Conservation (phyloP, 2,797 vertebrate genomes). For the Rhinogobio ventralis region DNA sequence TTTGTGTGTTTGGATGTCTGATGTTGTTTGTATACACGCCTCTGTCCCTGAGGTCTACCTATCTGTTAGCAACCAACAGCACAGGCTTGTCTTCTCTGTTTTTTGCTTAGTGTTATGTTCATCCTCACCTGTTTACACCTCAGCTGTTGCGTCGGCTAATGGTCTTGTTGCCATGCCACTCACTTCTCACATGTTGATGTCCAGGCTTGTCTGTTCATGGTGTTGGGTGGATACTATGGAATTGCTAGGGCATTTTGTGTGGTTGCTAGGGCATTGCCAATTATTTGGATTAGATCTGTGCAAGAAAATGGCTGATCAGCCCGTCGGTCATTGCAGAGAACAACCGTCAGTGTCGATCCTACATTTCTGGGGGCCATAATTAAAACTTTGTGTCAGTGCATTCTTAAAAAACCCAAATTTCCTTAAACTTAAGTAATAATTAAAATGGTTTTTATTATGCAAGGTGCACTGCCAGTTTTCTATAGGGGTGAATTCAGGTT, state of each 20-base stretch:
- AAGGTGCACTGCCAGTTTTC: too few relatives aligned
- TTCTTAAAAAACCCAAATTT: too few relatives aligned
- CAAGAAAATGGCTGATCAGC: background rate
- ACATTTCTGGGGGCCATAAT: too few relatives aligned
- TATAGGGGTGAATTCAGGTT: too few relatives aligned
- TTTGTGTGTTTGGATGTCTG: constrained; percentile 32
- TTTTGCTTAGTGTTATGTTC: background rate
- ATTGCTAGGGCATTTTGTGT: background rate
- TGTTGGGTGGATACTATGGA: background rate
- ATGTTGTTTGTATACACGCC: constrained; percentile 25
- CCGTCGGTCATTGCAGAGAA: too few relatives aligned
- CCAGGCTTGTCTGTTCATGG: background rate
- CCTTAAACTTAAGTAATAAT: too few relatives aligned
- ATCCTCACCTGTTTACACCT: constrained; percentile 8
- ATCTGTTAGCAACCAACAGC: constrained; percentile 40
- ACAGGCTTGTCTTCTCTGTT: constrained; percentile 1
- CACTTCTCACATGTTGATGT: constrained; percentile 2
- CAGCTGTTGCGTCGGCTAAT: background rate
- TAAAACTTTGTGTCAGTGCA: too few relatives aligned
- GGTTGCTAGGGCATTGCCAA: background rate
- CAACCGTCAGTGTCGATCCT: too few relatives aligned
- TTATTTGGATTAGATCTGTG: background rate
- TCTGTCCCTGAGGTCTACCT: constrained; percentile 41
- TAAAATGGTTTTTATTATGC: too few relatives aligned
- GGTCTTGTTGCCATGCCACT: constrained; percentile 20